A percentile compares a stretch with the other conserved stretches of the same genome.
These are phyloP conservation scores for Blastobasis lacticolella DNA, from an alignment of 2,888 invertebrate genomes.

Conservation along the genomic window DNA sequence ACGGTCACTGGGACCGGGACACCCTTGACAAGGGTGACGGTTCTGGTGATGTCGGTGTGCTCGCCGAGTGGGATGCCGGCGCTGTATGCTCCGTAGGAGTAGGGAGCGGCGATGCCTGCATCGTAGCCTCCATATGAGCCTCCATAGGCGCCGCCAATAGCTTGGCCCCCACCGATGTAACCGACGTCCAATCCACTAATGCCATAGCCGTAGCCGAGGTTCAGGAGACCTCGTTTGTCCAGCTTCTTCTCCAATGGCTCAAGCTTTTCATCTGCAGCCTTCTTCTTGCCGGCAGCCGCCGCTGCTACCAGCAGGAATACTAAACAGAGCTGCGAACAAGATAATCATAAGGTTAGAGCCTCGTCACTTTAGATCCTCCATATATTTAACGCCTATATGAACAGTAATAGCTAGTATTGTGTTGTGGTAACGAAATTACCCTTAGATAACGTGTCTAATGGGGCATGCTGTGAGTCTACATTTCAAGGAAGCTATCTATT, in stretches of 20 bases:
- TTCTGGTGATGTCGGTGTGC: conserved; percentile 74
- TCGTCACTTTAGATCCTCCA: background rate
- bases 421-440: conserved; percentile 8
- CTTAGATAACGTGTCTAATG: conserved; percentile 8
- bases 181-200: conserved; percentile 83
- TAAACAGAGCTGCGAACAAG: conserved; percentile 77
- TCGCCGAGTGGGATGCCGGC: conserved; percentile 48
- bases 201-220: conserved; percentile 87
- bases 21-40: conserved; percentile 79
- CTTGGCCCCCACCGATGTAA: conserved; percentile 78
- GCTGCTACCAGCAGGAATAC: conserved; percentile 85
- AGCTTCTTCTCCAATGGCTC: conserved; percentile 82
- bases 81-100: conserved; percentile 9
- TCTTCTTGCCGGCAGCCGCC: conserved; percentile 81
- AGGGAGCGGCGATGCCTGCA: conserved; percentile 17
- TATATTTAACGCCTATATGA: too few relatives aligned
- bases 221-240: conserved; percentile 86
- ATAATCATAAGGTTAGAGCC: conserved; percentile 1
- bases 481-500: conserved; percentile 10
- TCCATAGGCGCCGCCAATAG: conserved; percentile 68
- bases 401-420: background rate
- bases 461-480: conserved; percentile 10
- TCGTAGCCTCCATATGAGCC: conserved; percentile 46
- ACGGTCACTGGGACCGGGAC: conserved; percentile 78
- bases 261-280: conserved; percentile 71